These are phyloP conservation scores for Nematopogon swammerdamellus DNA, from an alignment of 2,888 invertebrate genomes.

Conservation along the genomic window DNA sequence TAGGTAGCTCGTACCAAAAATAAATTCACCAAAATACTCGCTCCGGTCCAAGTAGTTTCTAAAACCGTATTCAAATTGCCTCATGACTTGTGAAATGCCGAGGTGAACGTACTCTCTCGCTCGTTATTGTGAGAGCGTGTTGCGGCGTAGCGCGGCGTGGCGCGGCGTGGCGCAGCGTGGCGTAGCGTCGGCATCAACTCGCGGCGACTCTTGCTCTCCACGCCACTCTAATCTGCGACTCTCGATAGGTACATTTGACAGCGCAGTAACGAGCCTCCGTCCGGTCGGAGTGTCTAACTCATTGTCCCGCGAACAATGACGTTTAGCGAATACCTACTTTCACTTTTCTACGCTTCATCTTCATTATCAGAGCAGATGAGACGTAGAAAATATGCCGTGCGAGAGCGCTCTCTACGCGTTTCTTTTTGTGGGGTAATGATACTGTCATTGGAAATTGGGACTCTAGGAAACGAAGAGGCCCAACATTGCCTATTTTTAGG, in stretches of 20 bases:
- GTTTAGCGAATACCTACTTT: not conserved
- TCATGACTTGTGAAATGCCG: not conserved
- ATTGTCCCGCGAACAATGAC: not conserved
- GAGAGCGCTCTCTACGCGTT: no score
- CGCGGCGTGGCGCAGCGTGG: not conserved
- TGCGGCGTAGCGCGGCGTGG: not conserved
- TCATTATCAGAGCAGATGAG: not conserved
- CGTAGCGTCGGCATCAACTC: no score
- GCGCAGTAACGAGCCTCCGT: no score
- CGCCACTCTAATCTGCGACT: not conserved
- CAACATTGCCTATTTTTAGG: no score
- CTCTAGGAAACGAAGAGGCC: no score
- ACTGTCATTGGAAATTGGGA: no score
- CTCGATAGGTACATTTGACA: not conserved
- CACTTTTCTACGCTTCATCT: not conserved
- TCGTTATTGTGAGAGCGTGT: not conserved
- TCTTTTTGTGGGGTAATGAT: no score
- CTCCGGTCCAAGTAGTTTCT: not conserved
- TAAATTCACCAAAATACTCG: not conserved
- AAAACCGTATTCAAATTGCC: not conserved
- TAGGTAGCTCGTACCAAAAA: no score
- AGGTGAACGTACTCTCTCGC: no score
- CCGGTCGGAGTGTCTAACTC: not conserved
- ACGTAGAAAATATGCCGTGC: not conserved
- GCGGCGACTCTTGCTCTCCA: not conserved